Conservation (phyloP, 2,888 invertebrate genomes). For the Epistrophe grossulariae region DNA sequence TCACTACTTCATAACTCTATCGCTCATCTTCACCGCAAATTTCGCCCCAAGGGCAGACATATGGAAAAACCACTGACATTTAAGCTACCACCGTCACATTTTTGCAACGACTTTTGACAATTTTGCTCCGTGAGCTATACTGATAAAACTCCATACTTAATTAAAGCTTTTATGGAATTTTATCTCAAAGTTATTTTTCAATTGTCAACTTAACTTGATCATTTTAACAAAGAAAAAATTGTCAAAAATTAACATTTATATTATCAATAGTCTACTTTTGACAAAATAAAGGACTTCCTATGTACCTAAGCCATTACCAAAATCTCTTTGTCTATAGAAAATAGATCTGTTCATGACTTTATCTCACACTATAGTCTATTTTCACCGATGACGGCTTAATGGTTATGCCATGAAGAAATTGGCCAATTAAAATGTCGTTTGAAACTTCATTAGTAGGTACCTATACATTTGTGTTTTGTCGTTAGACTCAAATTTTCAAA, state of each 20-base stretch:
- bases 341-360: not conserved
- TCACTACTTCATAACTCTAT: too few species aligned
- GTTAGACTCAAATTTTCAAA: not conserved
- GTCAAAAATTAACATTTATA: not conserved
- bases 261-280: not conserved
- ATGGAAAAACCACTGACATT: too few species aligned
- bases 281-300: not conserved
- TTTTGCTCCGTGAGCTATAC: too few species aligned
- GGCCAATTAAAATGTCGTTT: slow-evolving; percentile 22
- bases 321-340: not conserved
- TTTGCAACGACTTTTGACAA: too few species aligned
- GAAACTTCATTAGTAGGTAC: slow-evolving; percentile 5
- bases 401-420: slow-evolving; percentile 5
- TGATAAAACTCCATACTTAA: too few species aligned
- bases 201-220: not conserved
- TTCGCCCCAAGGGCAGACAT: too few species aligned
- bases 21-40: too few species aligned
- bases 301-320: not conserved
- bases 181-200: not conserved
- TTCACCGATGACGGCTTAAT: not conserved
- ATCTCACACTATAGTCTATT: not conserved
- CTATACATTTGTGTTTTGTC: slow-evolving; percentile 7
- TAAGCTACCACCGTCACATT: too few species aligned
- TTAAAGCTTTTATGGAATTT: not conserved
- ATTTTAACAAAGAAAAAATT: not conserved